phyloP scores from a whole-genome alignment of 2,113 vertebrate genomes.

The Peromyscus polionotus region DNA sequence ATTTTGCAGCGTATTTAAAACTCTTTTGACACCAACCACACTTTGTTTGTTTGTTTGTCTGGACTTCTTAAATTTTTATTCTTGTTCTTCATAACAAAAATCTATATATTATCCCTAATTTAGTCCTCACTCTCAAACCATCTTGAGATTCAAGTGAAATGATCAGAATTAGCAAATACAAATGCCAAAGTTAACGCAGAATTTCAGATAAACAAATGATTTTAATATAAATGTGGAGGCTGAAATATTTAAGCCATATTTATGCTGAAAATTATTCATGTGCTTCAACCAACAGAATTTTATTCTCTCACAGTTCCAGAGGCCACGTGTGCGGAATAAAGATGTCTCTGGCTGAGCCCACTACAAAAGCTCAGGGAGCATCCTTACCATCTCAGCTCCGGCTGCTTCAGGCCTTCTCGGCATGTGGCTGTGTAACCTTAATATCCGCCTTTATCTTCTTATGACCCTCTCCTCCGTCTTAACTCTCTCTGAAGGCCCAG shows the following conservation, averaged over 20 bases:
- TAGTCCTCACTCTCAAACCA: neutral
- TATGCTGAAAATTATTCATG: neutral
- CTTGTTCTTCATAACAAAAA: conserved; percentile 6
- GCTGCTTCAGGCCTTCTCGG: neutral
- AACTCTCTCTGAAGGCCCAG: neutral
- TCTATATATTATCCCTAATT: neutral
- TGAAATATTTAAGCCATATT: neutral
- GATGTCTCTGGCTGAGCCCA: neutral
- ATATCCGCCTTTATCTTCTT: neutral
- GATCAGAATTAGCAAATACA: conserved; percentile 36
- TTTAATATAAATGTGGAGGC: neutral
- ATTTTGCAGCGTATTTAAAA: conserved; percentile 42
- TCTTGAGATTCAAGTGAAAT: neutral
- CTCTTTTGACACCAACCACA: neutral
- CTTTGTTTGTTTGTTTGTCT: conserved; percentile 14
- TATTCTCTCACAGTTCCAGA: neutral
- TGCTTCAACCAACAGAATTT: neutral
- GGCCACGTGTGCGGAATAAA: neutral
- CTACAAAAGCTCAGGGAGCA: neutral
- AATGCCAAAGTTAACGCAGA: neutral
- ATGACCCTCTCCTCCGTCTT: neutral
- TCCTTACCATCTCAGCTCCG: neutral
- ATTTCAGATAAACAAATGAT: conserved; percentile 17
- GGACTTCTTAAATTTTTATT: neutral
- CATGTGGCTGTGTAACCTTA: neutral